These are phyloP conservation scores for Anneissia japonica DNA, from an alignment of 35 echinoderm and acorn worm species.

Conservation along the genomic window DNA sequence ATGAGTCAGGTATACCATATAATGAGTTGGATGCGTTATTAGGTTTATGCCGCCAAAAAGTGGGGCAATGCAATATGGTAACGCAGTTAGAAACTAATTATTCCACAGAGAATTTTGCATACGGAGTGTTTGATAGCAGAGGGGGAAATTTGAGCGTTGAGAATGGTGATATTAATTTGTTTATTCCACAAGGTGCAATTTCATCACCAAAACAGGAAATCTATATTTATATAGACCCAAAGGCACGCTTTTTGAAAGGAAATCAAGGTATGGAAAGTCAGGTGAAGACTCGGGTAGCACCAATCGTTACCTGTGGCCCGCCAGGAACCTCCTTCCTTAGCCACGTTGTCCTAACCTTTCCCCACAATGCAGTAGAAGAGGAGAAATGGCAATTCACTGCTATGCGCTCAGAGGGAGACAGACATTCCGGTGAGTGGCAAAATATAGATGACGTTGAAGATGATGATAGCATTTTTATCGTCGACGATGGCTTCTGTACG, in stretches of 20 bases:
- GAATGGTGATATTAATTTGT: background rate
- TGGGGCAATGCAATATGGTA: background rate
- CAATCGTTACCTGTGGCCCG: constrained; percentile 20
- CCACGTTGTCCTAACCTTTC: constrained; percentile 14
- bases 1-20: background rate
- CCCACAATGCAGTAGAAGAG: constrained; percentile 13
- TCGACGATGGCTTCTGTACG: background rate
- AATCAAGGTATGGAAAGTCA: background rate
- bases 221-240: background rate
- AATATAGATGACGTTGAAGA: background rate
- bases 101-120: background rate
- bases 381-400: constrained; percentile 4
- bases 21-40: background rate
- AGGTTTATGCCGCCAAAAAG: background rate
- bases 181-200: background rate
- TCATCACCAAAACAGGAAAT: background rate
- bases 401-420: background rate
- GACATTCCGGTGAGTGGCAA: background rate
- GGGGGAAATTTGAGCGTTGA: background rate
- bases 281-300: background rate
- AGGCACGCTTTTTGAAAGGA: background rate
- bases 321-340: background rate
- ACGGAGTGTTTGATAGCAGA: constrained; percentile 4
- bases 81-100: background rate
- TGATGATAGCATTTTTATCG: background rate